Percentiles rank a stretch among this genome's conserved stretches.
Evolutionary conservation across 2,888 invertebrate genomes (phyloP).

Genomic region (Phaedon cochleariae): DNA sequence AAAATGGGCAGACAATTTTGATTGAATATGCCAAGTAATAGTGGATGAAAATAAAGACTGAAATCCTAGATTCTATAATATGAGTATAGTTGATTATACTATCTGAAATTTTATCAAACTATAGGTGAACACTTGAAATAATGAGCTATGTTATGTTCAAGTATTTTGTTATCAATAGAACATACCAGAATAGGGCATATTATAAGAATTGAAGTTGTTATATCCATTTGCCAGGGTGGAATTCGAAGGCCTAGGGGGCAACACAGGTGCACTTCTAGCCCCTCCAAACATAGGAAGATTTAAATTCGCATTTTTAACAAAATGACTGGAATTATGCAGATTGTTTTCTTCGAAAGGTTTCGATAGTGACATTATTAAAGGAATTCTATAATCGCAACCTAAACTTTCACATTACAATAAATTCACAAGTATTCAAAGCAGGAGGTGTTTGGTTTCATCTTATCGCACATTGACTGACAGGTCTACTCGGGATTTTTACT

Average conservation of each 20-base stretch:
- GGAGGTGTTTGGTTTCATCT: background rate
- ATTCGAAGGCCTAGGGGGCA: slow-evolving; percentile 58
- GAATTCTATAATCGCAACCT: background rate
- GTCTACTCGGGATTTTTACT: background rate
- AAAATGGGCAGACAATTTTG: too few relatives aligned
- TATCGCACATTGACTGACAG: background rate
- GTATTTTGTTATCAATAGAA: background rate
- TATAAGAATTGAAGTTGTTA: slow-evolving; percentile 42
- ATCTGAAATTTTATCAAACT: too few relatives aligned
- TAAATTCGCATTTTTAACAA: slow-evolving; percentile 43
- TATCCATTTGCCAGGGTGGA: slow-evolving; percentile 33
- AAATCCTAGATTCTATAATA: too few relatives aligned
- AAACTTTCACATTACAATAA: slow-evolving; percentile 9
- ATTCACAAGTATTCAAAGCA: background rate
- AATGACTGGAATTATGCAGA: slow-evolving; percentile 48
- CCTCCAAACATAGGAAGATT: slow-evolving; percentile 28
- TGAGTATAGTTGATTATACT: too few relatives aligned
- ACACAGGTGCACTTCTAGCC: slow-evolving; percentile 52
- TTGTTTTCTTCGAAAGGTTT: slow-evolving; percentile 34
- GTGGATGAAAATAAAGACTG: too few relatives aligned
- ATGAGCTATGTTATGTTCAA: too few relatives aligned
- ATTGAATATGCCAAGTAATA: too few relatives aligned
- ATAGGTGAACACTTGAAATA: too few relatives aligned
- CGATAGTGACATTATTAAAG: slow-evolving; percentile 27
- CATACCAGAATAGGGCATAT: slow-evolving; percentile 46